Conservation (phyloP, 2,113 vertebrate species). For the Eulemur rufifrons region DNA sequence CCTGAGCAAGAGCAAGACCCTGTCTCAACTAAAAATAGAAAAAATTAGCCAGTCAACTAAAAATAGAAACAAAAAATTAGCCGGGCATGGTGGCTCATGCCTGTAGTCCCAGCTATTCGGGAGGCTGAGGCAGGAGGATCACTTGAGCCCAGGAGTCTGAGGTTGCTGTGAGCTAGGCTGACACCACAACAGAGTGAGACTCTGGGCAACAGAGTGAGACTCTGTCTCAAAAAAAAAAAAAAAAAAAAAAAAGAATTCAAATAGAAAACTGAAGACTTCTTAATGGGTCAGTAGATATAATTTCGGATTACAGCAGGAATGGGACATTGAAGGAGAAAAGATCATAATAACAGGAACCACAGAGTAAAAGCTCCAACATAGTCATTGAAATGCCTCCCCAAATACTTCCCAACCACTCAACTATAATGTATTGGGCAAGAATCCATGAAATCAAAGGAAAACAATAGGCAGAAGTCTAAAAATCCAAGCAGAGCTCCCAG, state of each 20-base stretch:
- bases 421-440: not conserved
- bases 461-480: not conserved
- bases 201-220: too few species aligned
- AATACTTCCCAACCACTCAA: not conserved
- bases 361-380: not conserved
- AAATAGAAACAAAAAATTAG: too few species aligned
- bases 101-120: too few species aligned
- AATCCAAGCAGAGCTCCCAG: not conserved
- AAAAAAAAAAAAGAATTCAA: not conserved
- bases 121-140: too few species aligned
- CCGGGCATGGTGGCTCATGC: too few species aligned
- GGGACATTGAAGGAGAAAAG: not conserved
- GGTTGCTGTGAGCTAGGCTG: too few species aligned
- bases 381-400: not conserved
- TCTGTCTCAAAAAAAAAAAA: too few species aligned
- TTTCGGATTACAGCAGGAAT: not conserved
- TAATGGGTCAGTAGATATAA: not conserved
- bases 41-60: too few species aligned
- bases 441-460: not conserved
- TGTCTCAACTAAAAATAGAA: too few species aligned
- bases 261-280: not conserved
- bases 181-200: too few species aligned
- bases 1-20: too few species aligned
- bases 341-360: not conserved
- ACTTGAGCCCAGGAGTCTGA: too few species aligned